Evolutionary conservation across 2,888 invertebrate genomes (phyloP).

Genomic region (Hemistola chrysoprasaria): DNA sequence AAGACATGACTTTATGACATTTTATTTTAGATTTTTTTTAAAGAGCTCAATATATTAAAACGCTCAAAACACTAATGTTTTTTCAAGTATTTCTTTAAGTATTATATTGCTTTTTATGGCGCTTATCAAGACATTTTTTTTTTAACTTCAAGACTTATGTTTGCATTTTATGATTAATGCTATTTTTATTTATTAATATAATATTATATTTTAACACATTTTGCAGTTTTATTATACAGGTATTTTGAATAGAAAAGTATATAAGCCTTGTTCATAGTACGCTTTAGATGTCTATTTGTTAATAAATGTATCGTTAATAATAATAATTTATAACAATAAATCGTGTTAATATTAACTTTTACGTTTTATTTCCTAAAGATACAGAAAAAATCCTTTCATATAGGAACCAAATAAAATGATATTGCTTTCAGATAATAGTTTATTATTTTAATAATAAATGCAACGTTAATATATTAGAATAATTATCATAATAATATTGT

Average conservation of each 20-base stretch:
- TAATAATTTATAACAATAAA: conserved; percentile 19
- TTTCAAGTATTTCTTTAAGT: not conserved
- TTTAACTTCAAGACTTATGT: conserved; percentile 7
- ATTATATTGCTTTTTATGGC: conserved; percentile 1
- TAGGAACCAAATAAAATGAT: no score
- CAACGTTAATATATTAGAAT: conserved; percentile 19
- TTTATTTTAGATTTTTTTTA: no score
- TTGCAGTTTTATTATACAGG: no score
- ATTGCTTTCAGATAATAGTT: not conserved
- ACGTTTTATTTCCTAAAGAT: conserved; percentile 1
- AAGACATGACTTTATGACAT: no score
- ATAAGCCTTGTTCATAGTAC: conserved; percentile 2
- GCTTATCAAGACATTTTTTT: no score
- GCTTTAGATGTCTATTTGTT: conserved; percentile 9
- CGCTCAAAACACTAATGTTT: no score
- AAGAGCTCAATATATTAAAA: no score
- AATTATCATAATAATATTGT: conserved; percentile 1
- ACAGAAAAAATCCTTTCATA: no score
- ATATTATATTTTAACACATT: no score
- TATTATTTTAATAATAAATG: conserved; percentile 17
- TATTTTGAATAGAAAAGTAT: no score
- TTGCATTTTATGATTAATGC: conserved; percentile 3
- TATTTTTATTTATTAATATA: no score
- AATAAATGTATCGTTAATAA: conserved; percentile 12
- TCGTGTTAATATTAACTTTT: conserved; percentile 5